Conservation (phyloP, 2,113 vertebrate genomes). For the Amia ocellicauda region DNA sequence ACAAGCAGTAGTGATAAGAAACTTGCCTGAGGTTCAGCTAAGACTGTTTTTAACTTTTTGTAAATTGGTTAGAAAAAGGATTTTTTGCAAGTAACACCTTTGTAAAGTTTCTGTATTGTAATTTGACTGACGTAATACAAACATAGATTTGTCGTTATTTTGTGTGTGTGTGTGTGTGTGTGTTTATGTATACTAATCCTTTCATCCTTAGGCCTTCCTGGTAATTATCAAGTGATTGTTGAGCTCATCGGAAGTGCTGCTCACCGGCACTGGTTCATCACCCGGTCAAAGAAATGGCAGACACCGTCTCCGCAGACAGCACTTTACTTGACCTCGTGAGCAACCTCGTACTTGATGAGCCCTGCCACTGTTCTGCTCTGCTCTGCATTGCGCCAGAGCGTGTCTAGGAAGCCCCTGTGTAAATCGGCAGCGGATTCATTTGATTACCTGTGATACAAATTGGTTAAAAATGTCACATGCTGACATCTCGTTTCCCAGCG, state of each 20-base stretch:
- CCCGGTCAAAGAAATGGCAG: constrained; percentile 8
- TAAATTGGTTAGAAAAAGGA: no score
- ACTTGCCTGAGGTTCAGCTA: no score
- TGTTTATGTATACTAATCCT: no score
- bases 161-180: no score
- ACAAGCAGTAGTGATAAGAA: no score
- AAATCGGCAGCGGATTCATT: background rate
- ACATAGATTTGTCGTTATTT: no score
- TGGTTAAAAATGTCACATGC: background rate
- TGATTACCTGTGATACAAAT: background rate
- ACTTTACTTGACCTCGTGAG: background rate
- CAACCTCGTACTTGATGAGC: background rate
- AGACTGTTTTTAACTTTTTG: no score
- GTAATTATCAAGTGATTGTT: background rate
- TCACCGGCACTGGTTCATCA: constrained; percentile 13
- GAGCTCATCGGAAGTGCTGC: background rate
- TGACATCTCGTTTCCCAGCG: background rate
- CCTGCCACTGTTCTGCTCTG: background rate
- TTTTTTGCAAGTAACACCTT: no score
- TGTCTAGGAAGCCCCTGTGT: background rate
- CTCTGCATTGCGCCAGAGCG: background rate
- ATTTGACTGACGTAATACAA: no score
- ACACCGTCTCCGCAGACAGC: background rate
- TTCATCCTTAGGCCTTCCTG: no score
- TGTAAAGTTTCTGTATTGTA: no score